These are phyloP conservation scores for Danio choprae DNA, from an alignment of 2,797 vertebrate species.

Conservation along the genomic window DNA sequence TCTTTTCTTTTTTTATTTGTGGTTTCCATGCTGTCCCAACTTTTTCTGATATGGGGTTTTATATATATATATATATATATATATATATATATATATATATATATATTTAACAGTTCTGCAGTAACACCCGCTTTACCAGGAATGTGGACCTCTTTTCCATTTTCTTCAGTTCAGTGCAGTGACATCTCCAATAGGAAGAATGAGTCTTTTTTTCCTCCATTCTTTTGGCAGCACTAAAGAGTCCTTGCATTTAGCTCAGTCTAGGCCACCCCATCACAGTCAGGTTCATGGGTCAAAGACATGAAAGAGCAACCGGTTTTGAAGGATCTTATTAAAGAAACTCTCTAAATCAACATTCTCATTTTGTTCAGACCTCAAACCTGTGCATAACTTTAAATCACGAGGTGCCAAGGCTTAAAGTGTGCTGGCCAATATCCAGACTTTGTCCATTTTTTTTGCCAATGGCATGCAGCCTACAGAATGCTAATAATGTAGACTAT, in stretches of 20 bases:
- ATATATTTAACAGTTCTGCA: conserved; percentile 38
- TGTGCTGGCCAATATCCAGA: conserved; percentile 27
- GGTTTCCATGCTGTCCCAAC: too few species aligned
- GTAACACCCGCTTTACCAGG: conserved; percentile 40
- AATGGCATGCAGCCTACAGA: conserved; percentile 2
- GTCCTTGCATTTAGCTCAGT: conserved; percentile 28
- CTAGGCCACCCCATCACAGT: conserved; percentile 15
- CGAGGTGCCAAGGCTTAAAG: conserved; percentile 32
- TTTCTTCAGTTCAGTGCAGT: conserved; percentile 4
- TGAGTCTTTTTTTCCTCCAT: conserved; percentile 1
- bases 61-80: too few species aligned
- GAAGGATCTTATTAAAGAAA: conserved; percentile 48
- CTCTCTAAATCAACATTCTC: conserved; percentile 36
- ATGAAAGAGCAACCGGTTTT: conserved; percentile 43
- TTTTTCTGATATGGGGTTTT: too few species aligned
- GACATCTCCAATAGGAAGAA: conserved; percentile 25
- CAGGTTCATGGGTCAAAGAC: conserved; percentile 23
- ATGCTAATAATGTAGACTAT: neutral
- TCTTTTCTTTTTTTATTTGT: too few species aligned
- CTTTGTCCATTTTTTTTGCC: conserved; percentile 1
- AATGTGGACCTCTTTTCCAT: conserved; percentile 44
- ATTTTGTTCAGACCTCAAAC: conserved; percentile 23
- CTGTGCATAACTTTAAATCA: conserved; percentile 45
- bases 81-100: too few species aligned
- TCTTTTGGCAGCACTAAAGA: neutral